Percentiles rank a stretch among this genome's conserved stretches.
These are phyloP conservation scores for Platorchestia sp. DNA, from an alignment of 1,140 invertebrate species.

Conservation along the genomic window DNA sequence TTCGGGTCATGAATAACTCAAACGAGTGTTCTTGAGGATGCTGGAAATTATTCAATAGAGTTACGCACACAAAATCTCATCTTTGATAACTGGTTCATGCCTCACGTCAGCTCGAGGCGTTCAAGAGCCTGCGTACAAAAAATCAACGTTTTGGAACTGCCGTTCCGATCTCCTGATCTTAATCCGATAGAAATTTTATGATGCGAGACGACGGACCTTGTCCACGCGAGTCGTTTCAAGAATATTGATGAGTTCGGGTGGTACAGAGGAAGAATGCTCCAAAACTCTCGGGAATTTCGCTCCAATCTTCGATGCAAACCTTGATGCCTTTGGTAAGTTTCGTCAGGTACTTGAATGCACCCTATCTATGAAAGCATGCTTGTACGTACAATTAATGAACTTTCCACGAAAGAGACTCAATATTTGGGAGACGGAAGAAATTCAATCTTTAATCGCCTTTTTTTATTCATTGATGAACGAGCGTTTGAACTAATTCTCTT, in stretches of 20 bases:
- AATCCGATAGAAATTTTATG: neutral
- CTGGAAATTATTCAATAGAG: neutral
- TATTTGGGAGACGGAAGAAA: too few species aligned
- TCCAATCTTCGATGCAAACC: neutral
- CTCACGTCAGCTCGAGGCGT: neutral
- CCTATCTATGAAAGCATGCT: neutral
- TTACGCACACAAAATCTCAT: neutral
- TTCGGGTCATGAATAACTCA: neutral
- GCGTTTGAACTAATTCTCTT: too few species aligned
- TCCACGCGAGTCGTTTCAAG: neutral
- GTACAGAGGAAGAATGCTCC: neutral
- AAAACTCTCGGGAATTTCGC: neutral
- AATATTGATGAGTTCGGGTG: neutral
- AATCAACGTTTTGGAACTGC: neutral
- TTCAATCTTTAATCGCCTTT: too few species aligned
- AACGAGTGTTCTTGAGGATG: neutral
- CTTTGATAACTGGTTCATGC: neutral
- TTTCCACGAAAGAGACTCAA: too few species aligned
- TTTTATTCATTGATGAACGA: too few species aligned
- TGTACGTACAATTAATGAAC: neutral
- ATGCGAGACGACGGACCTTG: neutral
- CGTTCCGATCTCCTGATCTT: neutral
- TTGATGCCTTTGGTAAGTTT: neutral
- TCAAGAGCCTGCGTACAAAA: neutral
- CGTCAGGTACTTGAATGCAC: neutral